These are phyloP conservation scores for Vanessa tameamea DNA, from an alignment of 1,140 invertebrate genomes.

Conservation along the genomic window DNA sequence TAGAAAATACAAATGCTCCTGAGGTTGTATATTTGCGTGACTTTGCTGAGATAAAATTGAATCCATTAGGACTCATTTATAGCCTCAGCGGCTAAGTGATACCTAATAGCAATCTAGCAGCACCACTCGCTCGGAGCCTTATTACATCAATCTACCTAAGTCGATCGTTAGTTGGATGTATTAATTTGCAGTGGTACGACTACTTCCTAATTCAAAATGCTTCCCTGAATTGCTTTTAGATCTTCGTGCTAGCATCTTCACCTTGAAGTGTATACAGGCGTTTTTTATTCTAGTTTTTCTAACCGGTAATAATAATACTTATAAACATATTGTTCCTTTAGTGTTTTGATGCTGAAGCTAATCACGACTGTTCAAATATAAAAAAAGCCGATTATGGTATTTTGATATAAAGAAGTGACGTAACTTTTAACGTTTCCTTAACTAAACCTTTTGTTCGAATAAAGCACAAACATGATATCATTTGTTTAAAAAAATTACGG, in stretches of 20 bases:
- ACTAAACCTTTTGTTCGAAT: slow-evolving; percentile 46
- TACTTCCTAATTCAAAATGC: slow-evolving; percentile 62
- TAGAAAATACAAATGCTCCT: slow-evolving; percentile 13
- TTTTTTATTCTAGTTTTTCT: slow-evolving; percentile 65
- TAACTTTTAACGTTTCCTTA: slow-evolving; percentile 51
- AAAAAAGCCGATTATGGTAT: slow-evolving; percentile 55
- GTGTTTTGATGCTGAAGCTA: slow-evolving; percentile 62
- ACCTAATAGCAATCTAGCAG: slow-evolving; percentile 32
- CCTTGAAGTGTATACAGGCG: slow-evolving; percentile 62
- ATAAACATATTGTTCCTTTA: slow-evolving; percentile 62
- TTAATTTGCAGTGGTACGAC: slow-evolving; percentile 49
- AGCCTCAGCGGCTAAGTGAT: slow-evolving; percentile 19
- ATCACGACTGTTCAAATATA: slow-evolving; percentile 62
- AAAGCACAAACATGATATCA: slow-evolving; percentile 17
- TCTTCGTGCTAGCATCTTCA: slow-evolving; percentile 66
- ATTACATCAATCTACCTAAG: slow-evolving; percentile 31
- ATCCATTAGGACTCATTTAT: slow-evolving; percentile 26
- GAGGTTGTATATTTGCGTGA: slow-evolving; percentile 24
- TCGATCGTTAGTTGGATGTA: slow-evolving; percentile 45
- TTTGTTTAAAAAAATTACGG: background rate
- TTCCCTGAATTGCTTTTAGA: slow-evolving; percentile 64
- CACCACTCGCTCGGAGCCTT: slow-evolving; percentile 18
- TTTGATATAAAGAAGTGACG: slow-evolving; percentile 56
- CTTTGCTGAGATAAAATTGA: slow-evolving; percentile 24
- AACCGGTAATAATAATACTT: slow-evolving; percentile 67